phyloP scores from a whole-genome alignment of 2,113 vertebrate genomes.

The Eleginops maclovinus region DNA sequence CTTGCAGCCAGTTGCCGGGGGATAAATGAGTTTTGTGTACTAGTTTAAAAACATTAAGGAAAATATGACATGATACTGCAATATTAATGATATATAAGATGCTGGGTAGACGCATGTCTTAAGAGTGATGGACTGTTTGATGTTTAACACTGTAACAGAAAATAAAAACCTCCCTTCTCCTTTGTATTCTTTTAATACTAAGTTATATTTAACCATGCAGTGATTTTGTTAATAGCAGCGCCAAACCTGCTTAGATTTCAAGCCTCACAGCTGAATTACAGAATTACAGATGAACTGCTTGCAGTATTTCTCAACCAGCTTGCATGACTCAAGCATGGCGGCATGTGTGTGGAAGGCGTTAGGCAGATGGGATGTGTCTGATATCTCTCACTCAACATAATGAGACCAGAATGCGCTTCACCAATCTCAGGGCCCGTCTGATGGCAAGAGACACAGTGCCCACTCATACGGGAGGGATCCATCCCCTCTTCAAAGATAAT shows the following conservation, averaged over 20 bases:
- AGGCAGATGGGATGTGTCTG: slow-evolving; percentile 81
- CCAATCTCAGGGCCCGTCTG: slow-evolving; percentile 72
- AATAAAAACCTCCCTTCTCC: neutral
- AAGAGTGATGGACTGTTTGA: slow-evolving; percentile 7
- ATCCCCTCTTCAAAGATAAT: slow-evolving; percentile 83
- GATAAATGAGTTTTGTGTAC: slow-evolving; percentile 34
- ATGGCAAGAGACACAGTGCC: slow-evolving; percentile 79
- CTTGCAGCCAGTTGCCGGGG: slow-evolving; percentile 28
- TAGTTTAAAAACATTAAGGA: slow-evolving; percentile 42
- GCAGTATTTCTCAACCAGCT: slow-evolving; percentile 29
- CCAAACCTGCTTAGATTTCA: slow-evolving; percentile 9
- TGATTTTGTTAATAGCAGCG: slow-evolving; percentile 17
- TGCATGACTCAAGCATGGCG: slow-evolving; percentile 62
- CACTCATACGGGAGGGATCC: slow-evolving; percentile 76
- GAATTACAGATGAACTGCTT: slow-evolving; percentile 32
- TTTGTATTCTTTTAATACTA: slow-evolving; percentile 6
- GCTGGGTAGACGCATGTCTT: slow-evolving; percentile 17
- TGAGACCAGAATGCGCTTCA: slow-evolving; percentile 76
- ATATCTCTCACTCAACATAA: slow-evolving; percentile 80
- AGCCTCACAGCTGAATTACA: slow-evolving; percentile 20
- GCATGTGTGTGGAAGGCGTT: slow-evolving; percentile 71
- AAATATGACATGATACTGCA: slow-evolving; percentile 29
- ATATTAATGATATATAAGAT: slow-evolving; percentile 35
- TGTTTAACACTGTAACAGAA: neutral
- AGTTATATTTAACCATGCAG: slow-evolving; percentile 38